Evolutionary conservation across 2,797 vertebrate species (phyloP).

Genomic region (Bradypus variegatus): DNA sequence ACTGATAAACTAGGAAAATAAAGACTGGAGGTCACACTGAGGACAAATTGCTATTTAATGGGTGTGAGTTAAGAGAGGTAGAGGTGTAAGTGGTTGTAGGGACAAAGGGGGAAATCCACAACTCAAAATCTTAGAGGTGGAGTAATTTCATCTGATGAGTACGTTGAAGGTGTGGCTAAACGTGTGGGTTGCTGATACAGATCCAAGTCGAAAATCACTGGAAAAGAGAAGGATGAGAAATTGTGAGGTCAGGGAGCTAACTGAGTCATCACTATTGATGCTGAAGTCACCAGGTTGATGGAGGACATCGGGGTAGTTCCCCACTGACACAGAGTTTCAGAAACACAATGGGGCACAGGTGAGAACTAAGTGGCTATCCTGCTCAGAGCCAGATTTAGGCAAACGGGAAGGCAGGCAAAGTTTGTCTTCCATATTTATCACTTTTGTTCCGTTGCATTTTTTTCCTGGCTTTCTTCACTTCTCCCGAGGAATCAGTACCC

Average conservation of each 20-base stretch:
- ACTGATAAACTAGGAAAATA: not conserved
- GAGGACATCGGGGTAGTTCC: not conserved
- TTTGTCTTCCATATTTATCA: not conserved
- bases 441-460: not conserved
- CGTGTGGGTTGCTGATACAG: not conserved
- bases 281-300: not conserved
- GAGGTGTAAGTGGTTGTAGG: not conserved
- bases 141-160: not conserved
- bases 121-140: not conserved
- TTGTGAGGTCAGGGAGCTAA: not conserved
- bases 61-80: not conserved
- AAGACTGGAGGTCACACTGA: not conserved
- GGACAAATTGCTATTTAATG: not conserved
- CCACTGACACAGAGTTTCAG: constrained; percentile 13
- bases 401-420: not conserved
- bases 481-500: not conserved
- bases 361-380: not conserved
- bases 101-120: not conserved
- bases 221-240: constrained; percentile 23
- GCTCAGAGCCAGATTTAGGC: not conserved
- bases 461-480: not conserved
- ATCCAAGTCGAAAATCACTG: not conserved
- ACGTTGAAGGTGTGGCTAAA: not conserved
- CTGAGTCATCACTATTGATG: not conserved
- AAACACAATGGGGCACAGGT: not conserved